Conservation (phyloP, 1,140 invertebrate species). For the Battus philenor region DNA sequence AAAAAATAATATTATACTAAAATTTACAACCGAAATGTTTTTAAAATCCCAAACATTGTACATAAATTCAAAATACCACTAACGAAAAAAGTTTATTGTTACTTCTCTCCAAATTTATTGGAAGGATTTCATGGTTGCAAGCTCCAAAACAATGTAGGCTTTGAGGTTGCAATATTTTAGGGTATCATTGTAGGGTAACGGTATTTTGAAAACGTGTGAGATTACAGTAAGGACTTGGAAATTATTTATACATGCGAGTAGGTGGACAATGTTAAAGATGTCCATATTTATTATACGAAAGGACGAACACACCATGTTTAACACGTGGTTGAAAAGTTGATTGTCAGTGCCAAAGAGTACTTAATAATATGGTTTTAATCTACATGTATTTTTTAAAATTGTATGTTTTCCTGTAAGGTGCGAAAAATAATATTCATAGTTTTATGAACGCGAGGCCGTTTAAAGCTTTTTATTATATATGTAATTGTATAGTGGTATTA, state of each 20-base stretch:
- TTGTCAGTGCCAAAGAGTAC: no score
- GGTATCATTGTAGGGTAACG: constrained; percentile 10
- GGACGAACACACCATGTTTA: no score
- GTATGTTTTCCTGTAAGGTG: no score
- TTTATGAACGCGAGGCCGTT: no score
- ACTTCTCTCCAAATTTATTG: constrained; percentile 1
- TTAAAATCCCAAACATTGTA: background rate
- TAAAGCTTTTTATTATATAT: no score
- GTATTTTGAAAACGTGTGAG: background rate
- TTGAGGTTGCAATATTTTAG: constrained; percentile 14
- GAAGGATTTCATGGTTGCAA: constrained; percentile 4
- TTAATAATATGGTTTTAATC: no score
- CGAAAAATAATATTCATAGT: no score
- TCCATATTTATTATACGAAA: no score
- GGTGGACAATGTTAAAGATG: constrained; percentile 17
- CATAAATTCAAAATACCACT: constrained; percentile 5
- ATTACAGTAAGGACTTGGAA: background rate
- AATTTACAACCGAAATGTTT: background rate
- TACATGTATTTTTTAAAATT: no score
- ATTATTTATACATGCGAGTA: constrained; percentile 2
- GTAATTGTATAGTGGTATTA: no score
- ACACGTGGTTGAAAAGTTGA: no score
- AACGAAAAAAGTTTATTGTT: constrained; percentile 9
- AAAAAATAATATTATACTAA: constrained; percentile 7
- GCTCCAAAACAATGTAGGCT: constrained; percentile 10